Conservation (phyloP, 2,888 invertebrate species). For the Anticlea derivata region DNA sequence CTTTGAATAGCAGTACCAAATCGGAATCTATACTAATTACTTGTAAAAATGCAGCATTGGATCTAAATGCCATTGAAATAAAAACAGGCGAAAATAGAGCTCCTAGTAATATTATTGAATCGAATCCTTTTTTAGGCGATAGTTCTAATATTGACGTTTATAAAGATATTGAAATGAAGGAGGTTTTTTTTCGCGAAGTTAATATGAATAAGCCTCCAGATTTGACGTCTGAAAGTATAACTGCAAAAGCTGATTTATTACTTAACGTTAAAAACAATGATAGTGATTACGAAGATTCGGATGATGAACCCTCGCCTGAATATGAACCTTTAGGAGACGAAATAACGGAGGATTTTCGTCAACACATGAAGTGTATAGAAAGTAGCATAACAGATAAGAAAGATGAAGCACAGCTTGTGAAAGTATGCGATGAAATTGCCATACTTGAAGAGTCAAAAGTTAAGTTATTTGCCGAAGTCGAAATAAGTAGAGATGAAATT, state of each 20-base stretch:
- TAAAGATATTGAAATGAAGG: constrained; percentile 1
- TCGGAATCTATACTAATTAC: constrained; percentile 14
- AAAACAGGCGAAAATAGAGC: constrained; percentile 1
- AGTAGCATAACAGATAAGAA: constrained; percentile 34
- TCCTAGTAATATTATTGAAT: not conserved
- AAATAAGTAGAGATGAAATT: not conserved
- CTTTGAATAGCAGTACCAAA: not conserved
- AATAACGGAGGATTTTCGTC: constrained; percentile 37
- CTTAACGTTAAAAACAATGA: constrained; percentile 8
- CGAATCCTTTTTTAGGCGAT: constrained; percentile 20
- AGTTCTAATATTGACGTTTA: constrained; percentile 7
- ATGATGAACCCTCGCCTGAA: constrained; percentile 41
- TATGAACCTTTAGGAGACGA: constrained; percentile 37
- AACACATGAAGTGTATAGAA: constrained; percentile 36
- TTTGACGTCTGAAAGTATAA: constrained; percentile 13
- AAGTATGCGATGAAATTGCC: constrained; percentile 35
- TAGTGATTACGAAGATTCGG: constrained; percentile 31
- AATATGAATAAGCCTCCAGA: constrained; percentile 17
- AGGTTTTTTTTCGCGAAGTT: constrained; percentile 16
- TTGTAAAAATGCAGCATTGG: not conserved
- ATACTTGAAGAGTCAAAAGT: constrained; percentile 22
- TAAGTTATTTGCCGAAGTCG: constrained; percentile 16
- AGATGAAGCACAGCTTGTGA: constrained; percentile 33
- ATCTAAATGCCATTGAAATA: not conserved
- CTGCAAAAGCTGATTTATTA: constrained; percentile 10